These are phyloP conservation scores for Butastur rufipennis DNA, from an alignment of 2,113 vertebrate species.

Conservation along the genomic window DNA sequence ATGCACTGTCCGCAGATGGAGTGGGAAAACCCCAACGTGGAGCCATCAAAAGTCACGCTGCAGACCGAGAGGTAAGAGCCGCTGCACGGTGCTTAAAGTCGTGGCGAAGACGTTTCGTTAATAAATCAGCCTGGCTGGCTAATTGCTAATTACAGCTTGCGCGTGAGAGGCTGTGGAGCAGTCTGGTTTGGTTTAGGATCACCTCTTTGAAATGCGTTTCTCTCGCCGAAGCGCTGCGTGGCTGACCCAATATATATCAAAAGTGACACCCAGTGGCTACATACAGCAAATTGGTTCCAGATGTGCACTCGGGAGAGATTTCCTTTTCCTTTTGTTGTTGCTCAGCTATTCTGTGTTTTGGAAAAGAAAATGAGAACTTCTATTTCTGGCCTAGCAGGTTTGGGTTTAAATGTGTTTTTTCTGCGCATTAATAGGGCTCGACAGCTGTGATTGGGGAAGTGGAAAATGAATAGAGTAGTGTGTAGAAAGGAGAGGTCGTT, in stretches of 20 bases:
- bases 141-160: slow-evolving; percentile 31
- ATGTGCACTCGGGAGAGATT: slow-evolving; percentile 56
- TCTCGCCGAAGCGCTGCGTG: background rate
- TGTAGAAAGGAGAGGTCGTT: background rate
- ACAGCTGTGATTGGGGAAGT: slow-evolving; percentile 25
- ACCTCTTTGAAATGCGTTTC: slow-evolving; percentile 33
- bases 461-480: slow-evolving; percentile 20
- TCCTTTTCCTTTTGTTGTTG: slow-evolving; percentile 53
- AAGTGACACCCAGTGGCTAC: slow-evolving; percentile 71
- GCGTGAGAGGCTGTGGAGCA: background rate
- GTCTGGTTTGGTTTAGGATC: slow-evolving; percentile 30
- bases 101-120: background rate
- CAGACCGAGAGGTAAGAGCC: slow-evolving; percentile 90
- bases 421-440: background rate
- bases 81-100: background rate
- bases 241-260: slow-evolving; percentile 65
- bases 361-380: slow-evolving; percentile 67
- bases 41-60: slow-evolving; percentile 92
- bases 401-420: slow-evolving; percentile 34
- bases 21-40: slow-evolving; percentile 97
- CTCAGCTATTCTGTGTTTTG: slow-evolving; percentile 58
- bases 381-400: slow-evolving; percentile 60
- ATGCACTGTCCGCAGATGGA: slow-evolving; percentile 99
- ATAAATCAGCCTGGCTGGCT: slow-evolving; percentile 19
- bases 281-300: slow-evolving; percentile 66